Evolutionary conservation across 2,888 invertebrate genomes (phyloP).

Genomic region (Ichneumon xanthorius): DNA sequence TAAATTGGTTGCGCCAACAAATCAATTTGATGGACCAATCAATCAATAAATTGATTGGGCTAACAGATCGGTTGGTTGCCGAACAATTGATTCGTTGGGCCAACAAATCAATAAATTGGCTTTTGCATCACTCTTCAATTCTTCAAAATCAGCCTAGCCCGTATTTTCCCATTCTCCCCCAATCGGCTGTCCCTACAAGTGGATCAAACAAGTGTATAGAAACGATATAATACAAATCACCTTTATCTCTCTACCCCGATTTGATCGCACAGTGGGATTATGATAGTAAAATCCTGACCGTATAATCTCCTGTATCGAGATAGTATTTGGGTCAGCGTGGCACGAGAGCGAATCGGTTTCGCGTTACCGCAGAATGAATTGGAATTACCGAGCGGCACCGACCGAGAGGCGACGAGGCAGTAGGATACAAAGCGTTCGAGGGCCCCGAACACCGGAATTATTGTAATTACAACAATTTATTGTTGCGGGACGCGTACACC

Average conservation of each 20-base stretch:
- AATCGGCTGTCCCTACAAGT: neutral
- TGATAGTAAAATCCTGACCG: conserved; percentile 27
- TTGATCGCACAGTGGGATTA: neutral
- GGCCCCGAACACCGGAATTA: conserved; percentile 79
- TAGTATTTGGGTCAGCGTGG: conserved; percentile 75
- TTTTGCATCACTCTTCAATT: neutral
- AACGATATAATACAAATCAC: neutral
- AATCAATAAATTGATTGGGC: too few relatives aligned
- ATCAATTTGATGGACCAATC: too few relatives aligned
- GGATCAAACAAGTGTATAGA: conserved; percentile 8
- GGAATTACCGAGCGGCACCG: conserved; percentile 67
- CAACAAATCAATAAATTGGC: neutral
- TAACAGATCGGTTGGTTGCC: too few relatives aligned
- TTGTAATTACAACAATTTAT: conserved; percentile 83
- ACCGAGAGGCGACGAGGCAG: conserved; percentile 75
- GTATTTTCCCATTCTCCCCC: neutral
- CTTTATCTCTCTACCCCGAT: neutral
- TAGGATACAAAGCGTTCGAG: conserved; percentile 54
- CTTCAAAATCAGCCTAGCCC: neutral
- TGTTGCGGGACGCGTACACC: conserved; percentile 70
- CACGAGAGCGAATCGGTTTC: conserved; percentile 70
- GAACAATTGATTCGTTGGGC: too few relatives aligned
- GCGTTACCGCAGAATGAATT: conserved; percentile 76
- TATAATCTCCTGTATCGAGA: conserved; percentile 44
- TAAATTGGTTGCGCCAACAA: too few relatives aligned